Evolutionary conservation across 2,113 vertebrate species (phyloP), one percentile per base, ranked within the genome.

Genomic region (Piprites chloris): DNA sequence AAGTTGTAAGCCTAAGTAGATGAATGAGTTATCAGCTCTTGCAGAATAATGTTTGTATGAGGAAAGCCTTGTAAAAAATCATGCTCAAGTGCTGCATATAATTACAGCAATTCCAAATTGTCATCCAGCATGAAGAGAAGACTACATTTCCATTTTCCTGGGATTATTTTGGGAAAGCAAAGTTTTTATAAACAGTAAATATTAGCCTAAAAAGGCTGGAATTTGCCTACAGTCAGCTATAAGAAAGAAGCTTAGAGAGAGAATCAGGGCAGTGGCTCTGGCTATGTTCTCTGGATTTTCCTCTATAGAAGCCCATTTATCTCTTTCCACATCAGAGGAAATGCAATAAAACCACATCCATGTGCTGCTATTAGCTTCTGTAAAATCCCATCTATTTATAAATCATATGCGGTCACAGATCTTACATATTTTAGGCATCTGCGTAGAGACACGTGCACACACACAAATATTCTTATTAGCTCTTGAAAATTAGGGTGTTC

Each of bases 11-110:
- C 32, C 33, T 87, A 65, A 87, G 32, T 79, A 97, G 80, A 90
- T 95, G 50, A 96, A 86, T 69, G 58, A 66, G 91, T 58, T 87
- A 95, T 78, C 80, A 79, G 90, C 87, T 92, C 94, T 37, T 73
- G 72, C 86, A 96, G 59, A 95, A 87, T 95, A 90, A 79, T 80
- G 24, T 95, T 89, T 92, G 12, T 89, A 46, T 92, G 68, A 88
- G 50, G 52, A 97, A 96, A 95, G 66, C 63, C 87, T 72, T 72
- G 37, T 87, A 89, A 94, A 93, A 92, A 94, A 75, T 44, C 21
- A 6, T 17, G 8, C 39, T 81, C 46, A 85, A 85, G 32, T 75
- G 6, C 35, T 92, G 20, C 56, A 46, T 89, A 39, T 87, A 89
- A 91, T 84, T 93, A 56, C 32, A 89, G 35, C 15, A 81, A 67